Conservation (phyloP, 2,113 vertebrate genomes). For the Esox niger region DNA sequence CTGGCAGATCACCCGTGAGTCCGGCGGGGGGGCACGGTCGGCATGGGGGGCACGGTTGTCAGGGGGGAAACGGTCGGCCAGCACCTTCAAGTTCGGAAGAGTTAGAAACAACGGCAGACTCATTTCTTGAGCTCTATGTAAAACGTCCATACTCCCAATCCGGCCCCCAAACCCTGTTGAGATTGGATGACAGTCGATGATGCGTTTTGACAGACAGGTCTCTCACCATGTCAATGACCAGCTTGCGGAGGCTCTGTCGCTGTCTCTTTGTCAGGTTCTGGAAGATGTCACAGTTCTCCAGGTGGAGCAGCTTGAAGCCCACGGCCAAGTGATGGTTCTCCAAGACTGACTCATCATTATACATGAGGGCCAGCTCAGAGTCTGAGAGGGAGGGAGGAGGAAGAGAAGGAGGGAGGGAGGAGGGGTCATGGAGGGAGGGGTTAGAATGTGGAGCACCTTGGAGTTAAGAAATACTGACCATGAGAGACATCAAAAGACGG, state of each 20-base stretch:
- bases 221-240: slow-evolving; percentile 85
- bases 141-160: too few relatives aligned
- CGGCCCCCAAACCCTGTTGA: neutral
- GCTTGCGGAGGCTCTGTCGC: slow-evolving; percentile 82
- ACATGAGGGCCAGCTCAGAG: slow-evolving; percentile 85
- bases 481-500: neutral
- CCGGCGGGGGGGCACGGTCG: too few relatives aligned
- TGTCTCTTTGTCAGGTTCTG: slow-evolving; percentile 85
- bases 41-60: too few relatives aligned
- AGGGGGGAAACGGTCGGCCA: too few relatives aligned
- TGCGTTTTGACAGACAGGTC: neutral
- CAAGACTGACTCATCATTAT: slow-evolving; percentile 85
- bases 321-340: slow-evolving; percentile 90
- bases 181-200: neutral
- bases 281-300: slow-evolving; percentile 89
- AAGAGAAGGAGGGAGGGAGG: too few relatives aligned
- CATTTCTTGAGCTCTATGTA: too few relatives aligned
- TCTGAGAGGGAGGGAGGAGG: neutral
- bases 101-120: too few relatives aligned
- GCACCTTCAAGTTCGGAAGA: too few relatives aligned
- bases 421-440: too few relatives aligned
- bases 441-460: too few relatives aligned
- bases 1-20: too few relatives aligned
- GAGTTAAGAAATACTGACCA: neutral
- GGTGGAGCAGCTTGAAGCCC: slow-evolving; percentile 88